These are phyloP conservation scores for Leptopilina boulardi DNA, from an alignment of 1,140 invertebrate species.

Conservation along the genomic window DNA sequence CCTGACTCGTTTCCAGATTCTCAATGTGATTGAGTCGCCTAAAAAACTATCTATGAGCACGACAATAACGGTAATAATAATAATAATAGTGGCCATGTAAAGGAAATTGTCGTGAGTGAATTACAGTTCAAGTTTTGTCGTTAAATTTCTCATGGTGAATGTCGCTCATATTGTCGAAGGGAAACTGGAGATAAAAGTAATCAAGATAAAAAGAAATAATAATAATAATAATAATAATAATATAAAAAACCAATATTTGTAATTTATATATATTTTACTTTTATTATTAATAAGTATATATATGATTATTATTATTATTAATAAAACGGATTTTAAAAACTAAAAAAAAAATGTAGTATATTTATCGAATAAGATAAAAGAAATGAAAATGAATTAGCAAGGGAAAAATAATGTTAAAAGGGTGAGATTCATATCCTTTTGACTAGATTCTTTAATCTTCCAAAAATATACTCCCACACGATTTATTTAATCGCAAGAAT, in stretches of 20 bases:
- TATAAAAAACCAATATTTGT: background rate
- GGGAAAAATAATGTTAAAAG: background rate
- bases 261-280: too few species aligned
- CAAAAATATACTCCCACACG: constrained; percentile 10
- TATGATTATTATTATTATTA: too few species aligned
- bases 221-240: background rate
- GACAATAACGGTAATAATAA: background rate
- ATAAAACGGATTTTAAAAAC: too few species aligned
- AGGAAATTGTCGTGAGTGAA: background rate
- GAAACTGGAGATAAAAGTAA: background rate
- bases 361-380: background rate
- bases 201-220: background rate
- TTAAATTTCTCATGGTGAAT: background rate
- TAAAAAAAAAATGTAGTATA: background rate
- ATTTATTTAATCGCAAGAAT: background rate
- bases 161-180: background rate
- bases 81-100: background rate
- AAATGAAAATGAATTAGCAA: background rate
- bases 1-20: constrained; percentile 10
- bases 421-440: background rate
- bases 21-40: background rate
- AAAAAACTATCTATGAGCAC: background rate
- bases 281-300: too few species aligned
- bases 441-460: background rate
- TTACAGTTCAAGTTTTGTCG: background rate